Evolutionary conservation across 1,140 invertebrate genomes (phyloP), one percentile per base, ranked within the genome.

Genomic region (Neodiprion pinetum): DNA sequence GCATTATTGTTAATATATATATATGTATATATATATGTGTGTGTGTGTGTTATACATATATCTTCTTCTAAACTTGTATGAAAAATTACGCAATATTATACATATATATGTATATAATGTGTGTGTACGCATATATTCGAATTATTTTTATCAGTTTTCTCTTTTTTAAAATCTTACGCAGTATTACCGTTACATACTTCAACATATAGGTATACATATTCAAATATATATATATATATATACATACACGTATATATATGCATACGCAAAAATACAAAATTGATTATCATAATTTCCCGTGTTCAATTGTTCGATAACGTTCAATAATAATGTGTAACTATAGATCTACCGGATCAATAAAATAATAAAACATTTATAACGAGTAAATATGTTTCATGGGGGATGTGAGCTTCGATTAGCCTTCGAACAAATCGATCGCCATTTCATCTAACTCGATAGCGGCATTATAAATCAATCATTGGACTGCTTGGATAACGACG

Each of bases 1-100:
- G 28, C 28, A 66, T 67, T 67, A 14, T 65, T 40, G 5, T 40
- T 40, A 40, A 40, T 40, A 40, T 40, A 40, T 40, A 40, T 40
- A 40, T 40, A 28, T 66, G 47, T 67, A 17, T 61, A 53, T 61
- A 17, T 61, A 53, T 61, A 65, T 53, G 5, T 61, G 10, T 68
- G 7, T 49, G 47, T 49, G 48, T 48, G 66, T 74, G 17, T 71
- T 71, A 69, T 70, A 40, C 67, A 70, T 68, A 67, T 17, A 23
- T 74, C 49, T 67, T 72, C 47, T 74, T 48, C 67, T n/a, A 49
- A 76, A 72, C 74, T 82, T 75, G 81, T 83, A 81, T 83, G 81
- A 83, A 83, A 83, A 83, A 81, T 81, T 83, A 83, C 76, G 78
- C 75, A 74, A 72, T 80, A 77, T 76, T 77, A 80, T 77, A 70